A percentile compares a stretch with the other conserved stretches of the same genome.
phyloP scores from a whole-genome alignment of 2,888 invertebrate species.

The Melieria omissa region DNA sequence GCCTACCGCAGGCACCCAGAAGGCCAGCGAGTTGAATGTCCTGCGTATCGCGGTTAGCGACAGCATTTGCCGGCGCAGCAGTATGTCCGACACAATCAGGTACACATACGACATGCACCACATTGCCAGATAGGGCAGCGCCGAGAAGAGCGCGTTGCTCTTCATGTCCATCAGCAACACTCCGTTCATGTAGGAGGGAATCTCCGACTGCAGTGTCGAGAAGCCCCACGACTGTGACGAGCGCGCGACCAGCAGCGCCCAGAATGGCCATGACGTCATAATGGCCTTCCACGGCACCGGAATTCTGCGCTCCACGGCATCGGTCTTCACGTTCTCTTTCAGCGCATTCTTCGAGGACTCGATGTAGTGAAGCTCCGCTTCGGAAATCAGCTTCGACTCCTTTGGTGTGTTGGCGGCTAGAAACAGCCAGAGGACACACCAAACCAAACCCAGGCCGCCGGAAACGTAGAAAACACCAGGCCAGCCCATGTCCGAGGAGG shows the following conservation, averaged over 20 bases:
- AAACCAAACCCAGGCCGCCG: constrained; percentile 68
- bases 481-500: constrained; percentile 73
- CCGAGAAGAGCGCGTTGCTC: constrained; percentile 68
- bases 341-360: constrained; percentile 65
- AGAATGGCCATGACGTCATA: constrained; percentile 74
- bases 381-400: constrained; percentile 69
- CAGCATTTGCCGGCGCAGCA: constrained; percentile 63
- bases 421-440: constrained; percentile 70
- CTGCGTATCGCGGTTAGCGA: constrained; percentile 60
- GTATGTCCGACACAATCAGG: constrained; percentile 65
- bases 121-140: constrained; percentile 70
- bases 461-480: constrained; percentile 75
- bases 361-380: constrained; percentile 71
- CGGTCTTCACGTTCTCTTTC: constrained; percentile 30
- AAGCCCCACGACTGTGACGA: constrained; percentile 78
- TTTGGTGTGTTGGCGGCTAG: constrained; percentile 72
- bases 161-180: constrained; percentile 73
- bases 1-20: constrained; percentile 69
- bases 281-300: constrained; percentile 75
- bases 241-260: constrained; percentile 70
- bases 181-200: constrained; percentile 76
- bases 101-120: constrained; percentile 69
- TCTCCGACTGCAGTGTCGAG: constrained; percentile 76
- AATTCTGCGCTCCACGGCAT: constrained; percentile 48
- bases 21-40: constrained; percentile 57